Conservation (phyloP, 2,888 invertebrate species). For the Archips xylosteana region DNA sequence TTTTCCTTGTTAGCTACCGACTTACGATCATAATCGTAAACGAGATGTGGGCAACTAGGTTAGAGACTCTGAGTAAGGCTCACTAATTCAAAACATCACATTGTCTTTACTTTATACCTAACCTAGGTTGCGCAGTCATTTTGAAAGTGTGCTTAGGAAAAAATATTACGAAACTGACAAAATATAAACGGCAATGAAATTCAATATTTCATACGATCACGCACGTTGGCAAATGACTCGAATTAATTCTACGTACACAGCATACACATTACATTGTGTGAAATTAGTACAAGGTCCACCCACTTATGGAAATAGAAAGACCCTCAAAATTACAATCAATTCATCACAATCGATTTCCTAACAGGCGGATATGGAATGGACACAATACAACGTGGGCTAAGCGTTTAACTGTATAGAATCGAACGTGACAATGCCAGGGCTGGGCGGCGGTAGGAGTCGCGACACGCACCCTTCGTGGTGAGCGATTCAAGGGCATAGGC, state of each 20-base stretch:
- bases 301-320: constrained; percentile 25
- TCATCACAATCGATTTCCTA: constrained; percentile 49
- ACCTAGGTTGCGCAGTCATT: constrained; percentile 19
- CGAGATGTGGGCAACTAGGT: constrained; percentile 13
- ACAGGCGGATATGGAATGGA: constrained; percentile 45
- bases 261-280: constrained; percentile 9
- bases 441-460: constrained; percentile 28
- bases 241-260: background rate
- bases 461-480: constrained; percentile 37
- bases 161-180: constrained; percentile 9
- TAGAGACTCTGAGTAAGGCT: background rate
- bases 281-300: constrained; percentile 37
- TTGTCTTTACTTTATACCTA: constrained; percentile 22
- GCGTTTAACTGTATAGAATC: constrained; percentile 35
- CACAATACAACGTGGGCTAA: constrained; percentile 45
- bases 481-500: constrained; percentile 25
- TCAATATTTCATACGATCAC: constrained; percentile 12
- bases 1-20: constrained; percentile 15
- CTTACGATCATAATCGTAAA: background rate
- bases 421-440: constrained; percentile 40
- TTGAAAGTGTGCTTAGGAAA: constrained; percentile 2
- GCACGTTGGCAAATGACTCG: constrained; percentile 7
- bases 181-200: constrained; percentile 19
- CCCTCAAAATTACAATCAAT: constrained; percentile 35
- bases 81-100: constrained; percentile 5